phyloP scores from a whole-genome alignment of 2,113 vertebrate genomes.

The Saccopteryx leptura region DNA sequence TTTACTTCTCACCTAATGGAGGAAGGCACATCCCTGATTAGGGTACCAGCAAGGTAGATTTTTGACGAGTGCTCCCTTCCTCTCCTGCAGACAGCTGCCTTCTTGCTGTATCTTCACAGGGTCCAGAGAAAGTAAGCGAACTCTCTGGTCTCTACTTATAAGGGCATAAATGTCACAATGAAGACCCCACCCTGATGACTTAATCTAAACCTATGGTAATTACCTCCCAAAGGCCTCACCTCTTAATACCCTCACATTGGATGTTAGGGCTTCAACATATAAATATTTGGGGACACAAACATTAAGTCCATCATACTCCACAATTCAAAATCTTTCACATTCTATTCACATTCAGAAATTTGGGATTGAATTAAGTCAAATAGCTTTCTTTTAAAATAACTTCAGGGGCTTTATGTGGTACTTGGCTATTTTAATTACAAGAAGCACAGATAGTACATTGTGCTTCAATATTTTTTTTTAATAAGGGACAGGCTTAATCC shows the following conservation, averaged over 20 bases:
- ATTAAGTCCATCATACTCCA: neutral
- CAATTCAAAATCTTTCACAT: neutral
- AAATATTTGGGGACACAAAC: neutral
- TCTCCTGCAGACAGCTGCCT: neutral
- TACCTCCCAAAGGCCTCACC: no score
- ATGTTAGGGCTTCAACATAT: no score
- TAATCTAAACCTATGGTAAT: no score
- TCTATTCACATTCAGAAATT: neutral
- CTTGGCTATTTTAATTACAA: neutral
- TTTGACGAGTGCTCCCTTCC: neutral
- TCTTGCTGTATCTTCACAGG: neutral
- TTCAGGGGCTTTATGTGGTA: neutral
- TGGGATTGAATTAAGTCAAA: neutral
- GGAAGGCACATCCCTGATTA: neutral
- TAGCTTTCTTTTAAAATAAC: neutral
- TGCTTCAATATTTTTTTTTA: neutral
- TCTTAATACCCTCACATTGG: no score
- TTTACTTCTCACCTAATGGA: neutral
- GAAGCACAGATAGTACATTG: neutral
- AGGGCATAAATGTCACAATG: neutral
- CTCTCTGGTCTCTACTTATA: neutral
- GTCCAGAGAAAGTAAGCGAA: neutral
- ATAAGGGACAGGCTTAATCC: neutral
- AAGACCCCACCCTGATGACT: no score
- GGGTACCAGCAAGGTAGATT: neutral